phyloP scores from a whole-genome alignment of 2,113 vertebrate species.

The Cochlearius cochlearius region DNA sequence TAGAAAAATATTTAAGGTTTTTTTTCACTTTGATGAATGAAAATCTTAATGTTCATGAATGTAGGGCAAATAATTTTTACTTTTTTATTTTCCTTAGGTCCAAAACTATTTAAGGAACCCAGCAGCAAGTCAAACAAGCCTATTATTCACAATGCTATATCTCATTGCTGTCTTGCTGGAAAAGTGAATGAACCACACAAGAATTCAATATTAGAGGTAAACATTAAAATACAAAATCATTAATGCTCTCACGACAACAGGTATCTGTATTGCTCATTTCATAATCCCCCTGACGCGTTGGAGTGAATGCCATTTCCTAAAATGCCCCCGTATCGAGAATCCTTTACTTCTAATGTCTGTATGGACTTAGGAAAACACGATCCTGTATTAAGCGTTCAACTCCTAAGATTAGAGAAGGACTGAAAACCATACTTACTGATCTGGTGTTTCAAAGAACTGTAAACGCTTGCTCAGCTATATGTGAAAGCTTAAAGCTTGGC shows the following conservation, averaged over 20 bases:
- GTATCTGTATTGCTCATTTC: neutral
- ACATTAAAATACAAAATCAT: neutral
- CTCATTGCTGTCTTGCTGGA: constrained; percentile 94
- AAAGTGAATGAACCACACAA: constrained; percentile 94
- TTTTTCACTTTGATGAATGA: neutral
- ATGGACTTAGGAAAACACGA: rapidly evolving
- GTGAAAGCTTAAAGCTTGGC: neutral
- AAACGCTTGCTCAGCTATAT: rapidly evolving
- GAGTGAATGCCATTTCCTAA: neutral
- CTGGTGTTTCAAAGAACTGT: neutral
- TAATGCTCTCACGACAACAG: neutral
- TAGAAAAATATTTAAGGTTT: neutral
- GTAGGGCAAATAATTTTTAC: neutral
- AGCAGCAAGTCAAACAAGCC: constrained; percentile 96
- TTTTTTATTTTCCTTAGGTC: constrained; percentile 72
- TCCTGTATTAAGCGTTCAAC: neutral
- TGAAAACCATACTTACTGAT: neutral
- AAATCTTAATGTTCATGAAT: neutral
- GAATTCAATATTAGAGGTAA: constrained; percentile 89
- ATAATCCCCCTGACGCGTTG: too few relatives aligned
- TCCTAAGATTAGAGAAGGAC: neutral
- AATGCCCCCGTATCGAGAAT: rapidly evolving
- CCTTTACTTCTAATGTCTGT: neutral
- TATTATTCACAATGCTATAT: constrained; percentile 93
- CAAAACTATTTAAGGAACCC: constrained; percentile 94